Conservation (phyloP, 2,797 vertebrate genomes). For the Gambelia wislizenii region DNA sequence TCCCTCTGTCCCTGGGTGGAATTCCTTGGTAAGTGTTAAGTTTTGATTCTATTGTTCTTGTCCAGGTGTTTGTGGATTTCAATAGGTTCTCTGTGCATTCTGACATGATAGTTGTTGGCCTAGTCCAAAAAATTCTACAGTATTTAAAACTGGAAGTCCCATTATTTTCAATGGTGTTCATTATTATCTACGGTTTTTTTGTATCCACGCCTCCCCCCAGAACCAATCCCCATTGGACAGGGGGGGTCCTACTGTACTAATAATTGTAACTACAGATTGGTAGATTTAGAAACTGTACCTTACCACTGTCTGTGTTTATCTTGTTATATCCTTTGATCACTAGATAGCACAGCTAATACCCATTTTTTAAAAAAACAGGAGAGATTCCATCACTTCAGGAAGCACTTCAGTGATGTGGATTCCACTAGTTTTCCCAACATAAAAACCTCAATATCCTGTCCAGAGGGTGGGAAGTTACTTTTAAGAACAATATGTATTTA, state of each 20-base stretch:
- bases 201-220: too few species aligned
- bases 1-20: too few species aligned
- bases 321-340: not conserved
- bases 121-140: too few species aligned
- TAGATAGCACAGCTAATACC: not conserved
- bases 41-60: too few species aligned
- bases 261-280: constrained; percentile 13
- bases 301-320: not conserved
- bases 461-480: not conserved
- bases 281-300: not conserved
- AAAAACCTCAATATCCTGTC: not conserved
- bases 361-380: not conserved
- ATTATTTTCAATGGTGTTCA: too few species aligned
- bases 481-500: not conserved
- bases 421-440: not conserved
- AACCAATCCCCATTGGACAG: constrained; percentile 20
- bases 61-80: too few species aligned
- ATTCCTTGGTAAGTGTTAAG: too few species aligned
- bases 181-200: too few species aligned
- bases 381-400: not conserved
- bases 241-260: too few species aligned
- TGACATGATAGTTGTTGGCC: too few species aligned
- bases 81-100: too few species aligned
- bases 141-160: too few species aligned
- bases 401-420: not conserved